Evolutionary conservation across 2,888 invertebrate species (phyloP), one percentile per base, ranked within the genome.

Genomic region (Ashinkailepas kermadecensis): DNA sequence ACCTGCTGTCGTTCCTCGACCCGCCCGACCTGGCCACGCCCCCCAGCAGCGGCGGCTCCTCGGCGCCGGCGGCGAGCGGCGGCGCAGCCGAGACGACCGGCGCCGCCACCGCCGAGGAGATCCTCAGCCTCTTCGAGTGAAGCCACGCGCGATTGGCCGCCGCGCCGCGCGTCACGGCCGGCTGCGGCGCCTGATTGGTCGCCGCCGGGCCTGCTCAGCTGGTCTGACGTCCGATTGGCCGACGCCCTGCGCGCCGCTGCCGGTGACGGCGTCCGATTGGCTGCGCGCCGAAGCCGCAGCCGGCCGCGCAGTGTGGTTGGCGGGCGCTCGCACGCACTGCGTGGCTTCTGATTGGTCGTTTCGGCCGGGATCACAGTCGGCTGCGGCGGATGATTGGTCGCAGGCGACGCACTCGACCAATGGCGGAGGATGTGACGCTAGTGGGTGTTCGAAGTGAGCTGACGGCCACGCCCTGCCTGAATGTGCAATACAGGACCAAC

Each of bases 1-100:
- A 97, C 88, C 90, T 97, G 86, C 90, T 97, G 82, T 96, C 96
- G 84, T 97, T 97, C 89, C 89, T 97, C 87, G 97, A 97, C 87
- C 95, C 96, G 81, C 95, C 90, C 21, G 94, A 94, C 87, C 88
- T 92, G 83, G 93, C 93, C 85, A 93, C 93, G 83, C 93, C 93
- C 82, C 93, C 93, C 70, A 92, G 92, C 78, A 92, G 92, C 87
- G 92, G 92, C 82, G 91, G 84, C 15, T 83, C 84, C 10, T 82
- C 83, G 15, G 82, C 83, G 64, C 83, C 83, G 39, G 81, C 81
- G 80, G 82, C 59, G 4, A 82, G 82, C 39, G 82, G 83, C 39
- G 83, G 83, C 23, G 83, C 82, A 25, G 83, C 82, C 39, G 83
- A 82, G 64, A 83, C 83, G 57, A 82, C 83, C n/a, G 78, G 83